Evolutionary conservation across 2,888 invertebrate species (phyloP).

Genomic region (Himalopsyche kuldschensis): DNA sequence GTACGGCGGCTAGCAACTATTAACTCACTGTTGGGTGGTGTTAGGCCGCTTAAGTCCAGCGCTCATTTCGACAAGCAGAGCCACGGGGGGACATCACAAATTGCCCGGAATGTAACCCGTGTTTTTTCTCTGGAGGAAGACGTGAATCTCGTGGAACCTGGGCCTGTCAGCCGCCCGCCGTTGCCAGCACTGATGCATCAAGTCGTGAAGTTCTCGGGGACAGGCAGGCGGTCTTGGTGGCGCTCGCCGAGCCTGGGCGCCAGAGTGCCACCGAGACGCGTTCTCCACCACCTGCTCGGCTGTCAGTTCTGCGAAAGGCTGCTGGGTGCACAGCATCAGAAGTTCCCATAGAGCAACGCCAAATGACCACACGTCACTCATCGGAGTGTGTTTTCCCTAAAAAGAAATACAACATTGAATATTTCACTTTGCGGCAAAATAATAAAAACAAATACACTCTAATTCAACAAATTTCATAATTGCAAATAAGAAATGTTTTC

Average conservation of each 20-base stretch:
- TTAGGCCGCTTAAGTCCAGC: neutral
- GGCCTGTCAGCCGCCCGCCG: slow-evolving; percentile 79
- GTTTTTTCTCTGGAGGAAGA: slow-evolving; percentile 75
- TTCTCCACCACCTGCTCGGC: slow-evolving; percentile 82
- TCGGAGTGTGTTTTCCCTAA: slow-evolving; percentile 84
- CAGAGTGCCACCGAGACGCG: slow-evolving; percentile 68
- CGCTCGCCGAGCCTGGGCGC: slow-evolving; percentile 52
- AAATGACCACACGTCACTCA: slow-evolving; percentile 90
- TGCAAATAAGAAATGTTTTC: too few species aligned
- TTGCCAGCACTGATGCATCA: slow-evolving; percentile 92
- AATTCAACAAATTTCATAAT: too few species aligned
- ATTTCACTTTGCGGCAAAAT: too few species aligned
- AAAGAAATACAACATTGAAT: slow-evolving; percentile 15
- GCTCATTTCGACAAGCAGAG: neutral
- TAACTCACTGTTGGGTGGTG: neutral
- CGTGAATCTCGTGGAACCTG: slow-evolving; percentile 84
- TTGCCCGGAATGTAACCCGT: slow-evolving; percentile 49
- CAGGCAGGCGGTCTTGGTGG: slow-evolving; percentile 71
- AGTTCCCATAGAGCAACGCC: slow-evolving; percentile 91
- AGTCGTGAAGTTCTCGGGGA: slow-evolving; percentile 85
- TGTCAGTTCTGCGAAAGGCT: slow-evolving; percentile 79
- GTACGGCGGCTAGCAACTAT: neutral
- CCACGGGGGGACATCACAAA: slow-evolving; percentile 14
- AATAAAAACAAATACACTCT: too few species aligned
- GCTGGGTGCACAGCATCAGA: slow-evolving; percentile 75